Conservation (phyloP, 1,140 invertebrate species). For the Habropoda laboriosa region DNA sequence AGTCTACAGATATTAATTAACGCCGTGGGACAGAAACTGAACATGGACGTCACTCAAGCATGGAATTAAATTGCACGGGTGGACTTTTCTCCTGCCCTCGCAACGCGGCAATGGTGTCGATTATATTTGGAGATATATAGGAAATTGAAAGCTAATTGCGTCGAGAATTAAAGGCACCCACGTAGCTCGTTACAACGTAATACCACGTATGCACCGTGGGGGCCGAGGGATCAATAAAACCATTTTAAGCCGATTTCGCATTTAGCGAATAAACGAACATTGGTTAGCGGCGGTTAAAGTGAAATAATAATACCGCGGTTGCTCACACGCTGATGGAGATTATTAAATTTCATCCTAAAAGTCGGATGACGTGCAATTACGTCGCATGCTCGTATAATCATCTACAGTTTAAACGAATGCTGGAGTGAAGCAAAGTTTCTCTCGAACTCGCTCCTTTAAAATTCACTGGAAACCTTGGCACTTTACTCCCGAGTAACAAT, state of each 20-base stretch:
- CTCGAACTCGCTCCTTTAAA: not conserved
- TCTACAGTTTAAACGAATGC: not conserved
- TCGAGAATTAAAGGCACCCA: slow-evolving; percentile 64
- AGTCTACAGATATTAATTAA: slow-evolving; percentile 11
- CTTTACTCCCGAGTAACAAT: too few relatives aligned
- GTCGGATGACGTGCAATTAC: slow-evolving; percentile 10
- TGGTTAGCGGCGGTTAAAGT: slow-evolving; percentile 51
- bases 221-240: slow-evolving; percentile 59
- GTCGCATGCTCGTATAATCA: not conserved
- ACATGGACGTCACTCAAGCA: slow-evolving; percentile 1
- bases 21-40: slow-evolving; percentile 1
- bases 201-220: slow-evolving; percentile 43
- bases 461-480: not conserved
- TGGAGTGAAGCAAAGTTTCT: not conserved
- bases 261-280: slow-evolving; percentile 64
- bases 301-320: slow-evolving; percentile 57
- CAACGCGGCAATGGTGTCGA: slow-evolving; percentile 29
- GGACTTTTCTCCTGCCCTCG: slow-evolving; percentile 11
- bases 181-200: slow-evolving; percentile 59
- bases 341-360: slow-evolving; percentile 28
- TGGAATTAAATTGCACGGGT: not conserved
- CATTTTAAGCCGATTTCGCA: slow-evolving; percentile 63
- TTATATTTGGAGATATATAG: slow-evolving; percentile 58
- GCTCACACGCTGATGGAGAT: slow-evolving; percentile 23
- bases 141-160: slow-evolving; percentile 66